Evolutionary conservation across 2,888 invertebrate genomes (phyloP).

Genomic region (Schrankia costaestrigalis): DNA sequence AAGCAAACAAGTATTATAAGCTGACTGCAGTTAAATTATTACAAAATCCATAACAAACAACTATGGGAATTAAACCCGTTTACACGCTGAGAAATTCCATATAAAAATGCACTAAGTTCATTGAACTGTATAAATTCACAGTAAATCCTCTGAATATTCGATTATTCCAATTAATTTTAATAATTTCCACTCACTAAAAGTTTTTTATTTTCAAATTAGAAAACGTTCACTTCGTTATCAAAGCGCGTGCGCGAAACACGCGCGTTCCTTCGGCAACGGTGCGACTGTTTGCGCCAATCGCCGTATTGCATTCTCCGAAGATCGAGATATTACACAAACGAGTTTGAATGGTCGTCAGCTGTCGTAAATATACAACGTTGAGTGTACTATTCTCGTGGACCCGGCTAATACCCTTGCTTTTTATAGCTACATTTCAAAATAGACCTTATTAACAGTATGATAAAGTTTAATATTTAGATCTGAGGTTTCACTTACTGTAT

Average conservation of each 20-base stretch:
- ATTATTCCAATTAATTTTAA: constrained; percentile 10
- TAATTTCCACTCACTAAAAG: constrained; percentile 25
- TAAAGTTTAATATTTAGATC: constrained; percentile 32
- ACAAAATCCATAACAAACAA: constrained; percentile 49
- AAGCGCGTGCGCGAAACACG: constrained; percentile 45
- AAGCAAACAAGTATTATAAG: constrained; percentile 1
- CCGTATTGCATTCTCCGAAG: constrained; percentile 62
- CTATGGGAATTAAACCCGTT: constrained; percentile 38
- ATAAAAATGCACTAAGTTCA: constrained; percentile 22
- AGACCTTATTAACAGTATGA: constrained; percentile 10
- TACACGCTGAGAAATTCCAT: constrained; percentile 43
- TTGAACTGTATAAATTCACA: constrained; percentile 18
- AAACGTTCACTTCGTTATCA: constrained; percentile 37
- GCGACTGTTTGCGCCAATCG: constrained; percentile 57
- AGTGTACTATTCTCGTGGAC: constrained; percentile 41
- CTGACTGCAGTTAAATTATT: constrained; percentile 39
- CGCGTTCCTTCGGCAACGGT: constrained; percentile 29
- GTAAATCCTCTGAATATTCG: constrained; percentile 17
- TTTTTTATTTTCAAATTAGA: constrained; percentile 29
- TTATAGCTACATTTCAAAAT: constrained; percentile 21
- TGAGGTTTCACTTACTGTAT: constrained; percentile 14
- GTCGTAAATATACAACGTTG: constrained; percentile 39
- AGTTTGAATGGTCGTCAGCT: constrained; percentile 50
- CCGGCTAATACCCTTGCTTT: constrained; percentile 44
- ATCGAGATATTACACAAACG: constrained; percentile 52